Percentiles rank a stretch among this genome's conserved stretches.
phyloP scores from a whole-genome alignment of 1,140 invertebrate species.

The Eciton burchellii region DNA sequence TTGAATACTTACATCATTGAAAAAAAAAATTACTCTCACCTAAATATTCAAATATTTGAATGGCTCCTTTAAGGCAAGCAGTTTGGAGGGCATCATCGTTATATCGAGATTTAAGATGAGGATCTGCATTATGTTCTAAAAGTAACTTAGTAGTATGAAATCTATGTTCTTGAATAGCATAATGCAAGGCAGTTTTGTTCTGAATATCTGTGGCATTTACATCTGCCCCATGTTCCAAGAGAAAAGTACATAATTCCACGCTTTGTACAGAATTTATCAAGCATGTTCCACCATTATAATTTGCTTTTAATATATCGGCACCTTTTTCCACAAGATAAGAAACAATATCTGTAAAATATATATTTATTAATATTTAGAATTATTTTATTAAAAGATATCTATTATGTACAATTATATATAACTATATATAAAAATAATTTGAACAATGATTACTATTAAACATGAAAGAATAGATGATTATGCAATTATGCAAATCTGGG shows the following conservation, averaged over 20 bases:
- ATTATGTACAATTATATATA: not conserved
- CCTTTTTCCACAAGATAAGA: slow-evolving; percentile 92
- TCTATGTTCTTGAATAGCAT: slow-evolving; percentile 96
- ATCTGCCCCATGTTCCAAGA: slow-evolving; percentile 91
- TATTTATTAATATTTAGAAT: not conserved
- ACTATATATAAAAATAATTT: not conserved
- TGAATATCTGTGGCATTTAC: slow-evolving; percentile 96
- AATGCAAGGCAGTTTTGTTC: slow-evolving; percentile 96
- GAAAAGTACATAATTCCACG: slow-evolving; percentile 91
- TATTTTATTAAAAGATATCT: not conserved
- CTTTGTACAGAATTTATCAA: slow-evolving; percentile 97
- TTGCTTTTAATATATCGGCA: slow-evolving; percentile 94
- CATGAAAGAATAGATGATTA: not conserved
- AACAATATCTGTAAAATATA: slow-evolving; percentile 85
- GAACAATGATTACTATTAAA: slow-evolving; percentile 2
- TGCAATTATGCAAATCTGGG: slow-evolving; percentile 59
- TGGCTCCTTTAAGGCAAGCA: slow-evolving; percentile 95
- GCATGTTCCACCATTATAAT: slow-evolving; percentile 97
- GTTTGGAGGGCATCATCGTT: slow-evolving; percentile 96
- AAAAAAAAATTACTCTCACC: slow-evolving; percentile 82
- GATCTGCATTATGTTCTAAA: slow-evolving; percentile 92
- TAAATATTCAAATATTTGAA: slow-evolving; percentile 92
- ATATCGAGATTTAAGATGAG: slow-evolving; percentile 91
- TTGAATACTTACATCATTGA: slow-evolving; percentile 10
- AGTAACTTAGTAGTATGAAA: slow-evolving; percentile 94